phyloP scores from a whole-genome alignment of 2,888 invertebrate species.

The Molorchus minor region DNA sequence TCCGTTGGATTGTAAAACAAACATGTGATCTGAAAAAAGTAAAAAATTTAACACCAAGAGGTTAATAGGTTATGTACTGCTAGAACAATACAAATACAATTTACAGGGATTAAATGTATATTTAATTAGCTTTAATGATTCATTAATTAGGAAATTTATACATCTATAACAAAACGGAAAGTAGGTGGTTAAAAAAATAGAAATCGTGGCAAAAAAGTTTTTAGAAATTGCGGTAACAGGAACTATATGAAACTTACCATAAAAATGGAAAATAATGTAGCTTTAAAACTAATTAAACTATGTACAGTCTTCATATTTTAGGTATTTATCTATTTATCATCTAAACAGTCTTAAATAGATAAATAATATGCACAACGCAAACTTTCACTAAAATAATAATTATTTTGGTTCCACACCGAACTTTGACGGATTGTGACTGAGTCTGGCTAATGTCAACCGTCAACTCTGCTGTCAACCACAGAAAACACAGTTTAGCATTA shows the following conservation, averaged over 20 bases:
- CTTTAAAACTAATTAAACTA: conserved; percentile 54
- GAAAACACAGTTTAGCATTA: no score
- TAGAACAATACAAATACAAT: neutral
- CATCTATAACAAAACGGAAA: neutral
- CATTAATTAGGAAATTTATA: no score
- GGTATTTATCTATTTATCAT: conserved; percentile 15
- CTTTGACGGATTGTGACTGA: no score
- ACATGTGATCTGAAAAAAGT: conserved; percentile 62
- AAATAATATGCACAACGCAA: conserved; percentile 13
- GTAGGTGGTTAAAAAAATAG: neutral
- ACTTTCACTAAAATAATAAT: conserved; percentile 12
- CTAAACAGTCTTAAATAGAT: conserved; percentile 18
- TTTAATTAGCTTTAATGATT: no score
- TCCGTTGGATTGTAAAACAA: conserved; percentile 78
- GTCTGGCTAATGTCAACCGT: no score
- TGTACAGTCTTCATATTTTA: conserved; percentile 55
- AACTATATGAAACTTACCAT: conserved; percentile 56
- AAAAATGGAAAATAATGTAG: conserved; percentile 56
- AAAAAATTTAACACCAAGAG: neutral
- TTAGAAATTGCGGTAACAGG: conserved; percentile 17
- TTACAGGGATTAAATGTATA: neutral
- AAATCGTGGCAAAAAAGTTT: conserved; percentile 33
- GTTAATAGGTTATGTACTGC: conserved; percentile 8
- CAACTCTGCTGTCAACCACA: no score
- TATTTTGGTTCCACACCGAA: no score